Percentiles rank a stretch among this genome's conserved stretches.
These are phyloP conservation scores for Allolobophora icterica DNA, from an alignment of 2,888 invertebrate species.

Conservation along the genomic window DNA sequence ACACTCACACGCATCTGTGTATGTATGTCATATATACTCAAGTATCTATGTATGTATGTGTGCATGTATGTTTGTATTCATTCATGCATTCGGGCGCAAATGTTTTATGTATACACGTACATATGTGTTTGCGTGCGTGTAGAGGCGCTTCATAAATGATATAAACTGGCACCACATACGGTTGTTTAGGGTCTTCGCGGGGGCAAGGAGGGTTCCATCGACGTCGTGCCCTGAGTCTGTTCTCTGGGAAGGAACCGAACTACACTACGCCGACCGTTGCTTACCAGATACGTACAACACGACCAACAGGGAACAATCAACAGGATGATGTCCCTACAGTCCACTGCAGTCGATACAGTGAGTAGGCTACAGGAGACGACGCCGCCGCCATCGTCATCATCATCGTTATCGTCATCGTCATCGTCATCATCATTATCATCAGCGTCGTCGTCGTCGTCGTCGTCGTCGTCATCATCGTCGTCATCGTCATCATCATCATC, in stretches of 20 bases:
- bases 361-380: not conserved
- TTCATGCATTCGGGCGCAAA: not conserved
- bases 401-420: not conserved
- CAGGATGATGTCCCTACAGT: not conserved
- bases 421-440: not conserved
- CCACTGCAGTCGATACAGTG: slow-evolving; percentile 12
- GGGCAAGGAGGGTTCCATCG: not conserved
- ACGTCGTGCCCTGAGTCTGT: not conserved
- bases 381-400: too few species aligned
- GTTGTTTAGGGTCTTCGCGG: not conserved
- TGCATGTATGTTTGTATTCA: not conserved
- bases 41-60: not conserved
- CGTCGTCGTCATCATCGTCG: not conserved
- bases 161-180: not conserved
- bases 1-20: not conserved
- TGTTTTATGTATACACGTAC: not conserved
- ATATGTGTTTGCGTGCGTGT: not conserved
- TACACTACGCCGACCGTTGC: slow-evolving; percentile 11
- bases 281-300: slow-evolving; percentile 9
- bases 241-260: slow-evolving; percentile 24
- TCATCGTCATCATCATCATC: not conserved
- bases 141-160: not conserved
- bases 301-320: not conserved
- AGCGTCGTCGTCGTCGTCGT: not conserved
- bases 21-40: not conserved